A percentile compares a stretch with the other conserved stretches of the same genome.
Evolutionary conservation across 2,888 invertebrate species (phyloP).

Genomic region (Schizaphis graminum): DNA sequence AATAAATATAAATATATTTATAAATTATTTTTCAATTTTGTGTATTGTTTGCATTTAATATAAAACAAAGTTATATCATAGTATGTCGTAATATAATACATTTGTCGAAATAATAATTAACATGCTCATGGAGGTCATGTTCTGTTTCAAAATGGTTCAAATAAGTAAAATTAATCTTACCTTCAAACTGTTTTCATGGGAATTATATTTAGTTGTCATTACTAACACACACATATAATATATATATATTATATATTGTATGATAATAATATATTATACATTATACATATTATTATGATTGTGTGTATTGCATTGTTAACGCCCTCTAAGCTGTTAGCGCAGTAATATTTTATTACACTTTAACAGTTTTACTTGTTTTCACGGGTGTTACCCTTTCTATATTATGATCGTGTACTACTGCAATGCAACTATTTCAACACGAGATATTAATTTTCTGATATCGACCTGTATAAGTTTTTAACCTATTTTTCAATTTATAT

Average conservation of each 20-base stretch:
- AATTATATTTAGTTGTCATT: conserved; percentile 31
- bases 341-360: conserved; percentile 28
- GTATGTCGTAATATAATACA: background rate
- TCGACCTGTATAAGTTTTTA: background rate
- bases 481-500: conserved; percentile 28
- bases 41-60: background rate
- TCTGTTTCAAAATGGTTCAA: conserved; percentile 10
- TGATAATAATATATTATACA: background rate
- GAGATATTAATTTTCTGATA: background rate
- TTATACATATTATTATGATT: background rate
- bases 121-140: background rate
- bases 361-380: background rate
- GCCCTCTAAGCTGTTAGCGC: background rate
- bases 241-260: background rate
- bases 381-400: background rate
- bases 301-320: background rate
- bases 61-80: background rate
- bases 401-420: background rate
- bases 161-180: conserved; percentile 38
- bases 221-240: background rate
- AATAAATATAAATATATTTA: background rate
- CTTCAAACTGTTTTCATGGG: conserved; percentile 10
- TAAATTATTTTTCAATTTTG: background rate
- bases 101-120: conserved; percentile 18
- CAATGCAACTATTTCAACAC: background rate